phyloP scores from a whole-genome alignment of 2,888 invertebrate species.

The Diarsia rubi region DNA sequence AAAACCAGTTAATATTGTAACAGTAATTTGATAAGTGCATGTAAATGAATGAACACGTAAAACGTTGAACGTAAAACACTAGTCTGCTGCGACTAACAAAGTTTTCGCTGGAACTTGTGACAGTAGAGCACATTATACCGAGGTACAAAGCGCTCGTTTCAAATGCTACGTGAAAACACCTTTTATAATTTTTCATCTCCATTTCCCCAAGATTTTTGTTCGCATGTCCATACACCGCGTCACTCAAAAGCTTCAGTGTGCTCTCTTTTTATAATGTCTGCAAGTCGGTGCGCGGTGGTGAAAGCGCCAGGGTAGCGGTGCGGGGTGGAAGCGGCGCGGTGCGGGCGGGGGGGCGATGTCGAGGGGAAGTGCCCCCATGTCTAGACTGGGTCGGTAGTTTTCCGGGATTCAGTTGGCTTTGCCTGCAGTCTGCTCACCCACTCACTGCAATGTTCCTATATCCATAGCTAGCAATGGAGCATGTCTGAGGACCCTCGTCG shows the following conservation, averaged over 20 bases:
- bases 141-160: constrained; percentile 51
- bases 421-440: constrained; percentile 90
- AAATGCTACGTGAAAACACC: constrained; percentile 72
- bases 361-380: constrained; percentile 90
- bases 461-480: constrained; percentile 74
- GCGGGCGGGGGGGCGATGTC: constrained; percentile 53
- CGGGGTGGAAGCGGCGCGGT: constrained; percentile 65
- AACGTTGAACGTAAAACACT: constrained; percentile 10
- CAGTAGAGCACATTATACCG: constrained; percentile 32
- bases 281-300: constrained; percentile 85
- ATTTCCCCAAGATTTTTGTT: constrained; percentile 81
- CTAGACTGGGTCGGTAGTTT: constrained; percentile 92
- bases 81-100: constrained; percentile 1
- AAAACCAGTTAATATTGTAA: constrained; percentile 21
- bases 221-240: constrained; percentile 80
- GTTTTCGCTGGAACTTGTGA: constrained; percentile 41
- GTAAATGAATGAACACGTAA: constrained; percentile 21
- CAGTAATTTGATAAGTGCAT: constrained; percentile 21
- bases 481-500: constrained; percentile 88
- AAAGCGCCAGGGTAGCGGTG: constrained; percentile 83
- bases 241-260: constrained; percentile 84
- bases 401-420: constrained; percentile 90
- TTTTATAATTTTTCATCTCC: constrained; percentile 79
- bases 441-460: constrained; percentile 87
- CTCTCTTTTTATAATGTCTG: constrained; percentile 88